Conservation (phyloP, 2,113 vertebrate genomes). For the human (Homo sapiens) region DNA sequence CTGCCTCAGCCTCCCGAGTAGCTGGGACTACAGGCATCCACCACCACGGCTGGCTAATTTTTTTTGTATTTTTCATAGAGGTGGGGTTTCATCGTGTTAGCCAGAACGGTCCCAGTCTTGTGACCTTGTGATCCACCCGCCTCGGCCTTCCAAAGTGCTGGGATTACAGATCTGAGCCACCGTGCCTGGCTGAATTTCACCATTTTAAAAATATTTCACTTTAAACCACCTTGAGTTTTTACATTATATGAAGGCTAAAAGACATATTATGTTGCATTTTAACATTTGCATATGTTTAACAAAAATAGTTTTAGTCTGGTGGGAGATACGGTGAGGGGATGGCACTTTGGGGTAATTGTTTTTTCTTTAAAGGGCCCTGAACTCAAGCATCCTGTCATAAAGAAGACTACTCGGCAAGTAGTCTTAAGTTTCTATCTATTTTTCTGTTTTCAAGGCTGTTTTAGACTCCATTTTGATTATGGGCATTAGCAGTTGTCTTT, state of each 20-base stretch:
- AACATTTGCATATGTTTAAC: not conserved
- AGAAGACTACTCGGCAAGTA: not conserved
- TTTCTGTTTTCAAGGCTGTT: not conserved
- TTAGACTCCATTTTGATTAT: not conserved
- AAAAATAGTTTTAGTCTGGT: not conserved
- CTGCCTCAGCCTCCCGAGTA: too few species aligned
- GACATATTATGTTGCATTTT: not conserved
- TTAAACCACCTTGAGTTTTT: not conserved
- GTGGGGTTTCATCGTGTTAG: too few species aligned
- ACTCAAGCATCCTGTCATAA: not conserved
- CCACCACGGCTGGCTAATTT: too few species aligned
- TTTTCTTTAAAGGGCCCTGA: not conserved
- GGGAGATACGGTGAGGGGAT: not conserved
- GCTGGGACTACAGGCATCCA: too few species aligned
- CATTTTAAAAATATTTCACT: not conserved
- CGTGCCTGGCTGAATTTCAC: too few species aligned
- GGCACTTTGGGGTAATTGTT: not conserved
- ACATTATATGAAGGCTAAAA: not conserved
- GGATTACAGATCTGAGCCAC: too few species aligned
- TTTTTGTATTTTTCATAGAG: too few species aligned
- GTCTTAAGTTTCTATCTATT: not conserved
- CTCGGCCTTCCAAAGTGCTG: too few species aligned
- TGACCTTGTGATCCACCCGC: too few species aligned
- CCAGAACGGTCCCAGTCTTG: too few species aligned
- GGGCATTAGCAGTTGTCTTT: not conserved